phyloP scores from a whole-genome alignment of 2,888 invertebrate species.

The Tachina fera region DNA sequence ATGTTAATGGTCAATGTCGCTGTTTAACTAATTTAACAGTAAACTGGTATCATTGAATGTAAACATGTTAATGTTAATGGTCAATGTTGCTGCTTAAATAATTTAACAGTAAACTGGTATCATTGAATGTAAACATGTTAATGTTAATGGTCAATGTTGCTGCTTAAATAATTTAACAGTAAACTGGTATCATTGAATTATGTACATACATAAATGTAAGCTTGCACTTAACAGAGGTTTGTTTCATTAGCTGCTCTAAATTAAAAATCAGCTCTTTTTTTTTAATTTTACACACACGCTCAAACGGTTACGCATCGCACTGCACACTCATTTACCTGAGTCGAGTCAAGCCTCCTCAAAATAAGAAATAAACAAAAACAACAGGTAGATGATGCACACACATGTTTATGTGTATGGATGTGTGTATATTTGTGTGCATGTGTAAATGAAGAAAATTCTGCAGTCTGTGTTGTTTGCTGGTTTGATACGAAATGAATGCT shows the following conservation, averaged over 20 bases:
- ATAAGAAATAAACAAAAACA: slow-evolving; percentile 57
- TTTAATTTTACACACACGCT: background rate
- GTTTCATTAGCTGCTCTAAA: slow-evolving; percentile 26
- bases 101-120: slow-evolving; percentile 60
- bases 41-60: slow-evolving; percentile 48
- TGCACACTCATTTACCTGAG: background rate
- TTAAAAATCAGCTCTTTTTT: slow-evolving; percentile 27
- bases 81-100: slow-evolving; percentile 58
- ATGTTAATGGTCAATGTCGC: slow-evolving; percentile 64
- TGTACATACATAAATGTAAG: slow-evolving; percentile 23
- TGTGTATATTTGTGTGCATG: no score
- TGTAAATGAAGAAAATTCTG: slow-evolving; percentile 1
- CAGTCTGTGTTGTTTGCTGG: slow-evolving; percentile 17
- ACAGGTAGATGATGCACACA: slow-evolving; percentile 31
- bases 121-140: slow-evolving; percentile 15
- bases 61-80: slow-evolving; percentile 41
- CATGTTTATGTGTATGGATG: no score
- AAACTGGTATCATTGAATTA: slow-evolving; percentile 18
- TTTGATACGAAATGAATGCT: slow-evolving; percentile 43
- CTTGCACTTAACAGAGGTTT: slow-evolving; percentile 76
- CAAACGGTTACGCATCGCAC: background rate
- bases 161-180: slow-evolving; percentile 56
- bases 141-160: slow-evolving; percentile 63
- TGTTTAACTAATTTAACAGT: slow-evolving; percentile 56
- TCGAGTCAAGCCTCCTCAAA: slow-evolving; percentile 55